Percentiles rank a stretch among this genome's conserved stretches.
Conservation (phyloP, 2,113 vertebrate species). For the Brachyhypopomus gauderio region DNA sequence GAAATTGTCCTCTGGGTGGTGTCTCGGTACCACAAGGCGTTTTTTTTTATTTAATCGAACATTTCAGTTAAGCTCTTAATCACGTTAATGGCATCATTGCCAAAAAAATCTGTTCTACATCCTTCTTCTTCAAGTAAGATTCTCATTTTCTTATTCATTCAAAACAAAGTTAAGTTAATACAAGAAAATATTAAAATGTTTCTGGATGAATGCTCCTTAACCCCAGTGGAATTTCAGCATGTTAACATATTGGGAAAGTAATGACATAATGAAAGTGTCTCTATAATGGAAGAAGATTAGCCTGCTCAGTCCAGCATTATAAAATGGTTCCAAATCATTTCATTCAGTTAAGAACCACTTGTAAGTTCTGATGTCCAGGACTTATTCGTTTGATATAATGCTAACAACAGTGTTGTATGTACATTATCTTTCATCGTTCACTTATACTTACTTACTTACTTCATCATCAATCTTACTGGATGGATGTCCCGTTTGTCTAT, state of each 20-base stretch:
- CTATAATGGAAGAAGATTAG: constrained; percentile 33
- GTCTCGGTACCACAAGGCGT: not conserved
- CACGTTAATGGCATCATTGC: not conserved
- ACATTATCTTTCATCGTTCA: constrained; percentile 24
- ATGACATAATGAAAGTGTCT: constrained; percentile 24
- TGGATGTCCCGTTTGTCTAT: not conserved
- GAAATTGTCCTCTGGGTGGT: constrained; percentile 13
- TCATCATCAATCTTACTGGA: not conserved
- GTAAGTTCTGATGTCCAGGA: not conserved
- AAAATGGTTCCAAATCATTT: constrained; percentile 32
- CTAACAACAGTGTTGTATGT: constrained; percentile 14
- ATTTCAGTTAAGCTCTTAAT: constrained; percentile 8
- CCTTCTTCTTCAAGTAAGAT: not conserved
- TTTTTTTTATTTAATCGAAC: not conserved
- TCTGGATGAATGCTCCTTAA: not conserved
- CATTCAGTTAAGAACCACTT: constrained; percentile 17
- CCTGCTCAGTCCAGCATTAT: constrained; percentile 16
- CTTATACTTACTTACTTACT: too few relatives aligned
- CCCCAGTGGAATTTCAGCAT: not conserved
- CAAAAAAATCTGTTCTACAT: not conserved
- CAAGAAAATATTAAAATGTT: not conserved
- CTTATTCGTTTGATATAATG: constrained; percentile 20
- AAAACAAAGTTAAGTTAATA: not conserved
- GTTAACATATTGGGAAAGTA: constrained; percentile 22
- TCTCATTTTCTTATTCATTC: not conserved